Evolutionary conservation across 2,113 vertebrate species (phyloP), one percentile per base, ranked within the genome.

Genomic region (Hepsetus odoe): DNA sequence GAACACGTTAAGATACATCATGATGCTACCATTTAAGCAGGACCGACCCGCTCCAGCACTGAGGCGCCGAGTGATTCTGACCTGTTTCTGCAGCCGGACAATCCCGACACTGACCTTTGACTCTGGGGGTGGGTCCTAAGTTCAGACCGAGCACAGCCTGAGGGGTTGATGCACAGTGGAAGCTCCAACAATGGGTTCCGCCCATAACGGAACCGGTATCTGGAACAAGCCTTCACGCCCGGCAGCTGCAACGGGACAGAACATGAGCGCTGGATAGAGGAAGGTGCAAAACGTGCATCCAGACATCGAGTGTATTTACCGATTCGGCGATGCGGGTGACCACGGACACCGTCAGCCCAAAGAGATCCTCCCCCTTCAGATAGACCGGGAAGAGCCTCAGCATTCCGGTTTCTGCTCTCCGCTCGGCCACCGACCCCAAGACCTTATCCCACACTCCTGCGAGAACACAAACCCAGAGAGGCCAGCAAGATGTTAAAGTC

Each of bases 391-490:
- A 99, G 30, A 99, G 96, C 87, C 97, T 95, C 13, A 99, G 94
- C 91, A 96, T 98, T 59, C 95, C 94, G 0, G 95, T 94, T 10
- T 94, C 93, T 16, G 92, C 94, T 55, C 97, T 92, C 72, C 95
- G 93, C 85, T 95, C 92, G 16, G 96, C 93, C 83, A 99, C 96
- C 0, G 96, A 95, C 78, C 96, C 95, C 85, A 99, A 84, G 84
- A 99, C 95, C 84, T 98, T 97, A 88, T 98, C 94, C 97, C 97
- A 99, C 70, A 98, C 97, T 88, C 96, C 97, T 99, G 72, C 62
- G 86, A 5, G 42, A 83, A 74, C 22, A 72, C 4, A 86, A 8
- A 80, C 56, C 22, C 16, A 80, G 9, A 28, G 30, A 46, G 24
- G 74, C 32, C 69, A n/a, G 12, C 12, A 49, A 66, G 13, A n/a